Evolutionary conservation across 2,113 vertebrate species (phyloP).

Genomic region (Silurus meridionalis): DNA sequence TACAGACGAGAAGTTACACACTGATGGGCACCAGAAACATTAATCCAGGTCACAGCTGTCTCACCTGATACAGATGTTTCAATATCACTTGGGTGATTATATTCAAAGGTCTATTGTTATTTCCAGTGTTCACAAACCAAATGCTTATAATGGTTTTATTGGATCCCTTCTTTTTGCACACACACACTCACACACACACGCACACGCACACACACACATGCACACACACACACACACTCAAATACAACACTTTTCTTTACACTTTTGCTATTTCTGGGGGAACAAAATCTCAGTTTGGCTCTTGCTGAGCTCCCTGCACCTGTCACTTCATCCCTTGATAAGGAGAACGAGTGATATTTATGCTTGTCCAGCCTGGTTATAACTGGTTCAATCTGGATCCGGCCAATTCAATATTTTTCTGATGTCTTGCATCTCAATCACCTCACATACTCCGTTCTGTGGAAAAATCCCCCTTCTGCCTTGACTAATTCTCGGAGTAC

Average conservation of each 20-base stretch:
- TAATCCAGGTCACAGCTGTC: not conserved
- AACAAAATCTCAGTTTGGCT: not conserved
- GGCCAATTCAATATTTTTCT: slow-evolving; percentile 7
- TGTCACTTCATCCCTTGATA: not conserved
- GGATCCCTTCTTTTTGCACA: not conserved
- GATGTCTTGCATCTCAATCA: slow-evolving; percentile 27
- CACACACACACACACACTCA: not conserved
- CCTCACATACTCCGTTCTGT: not conserved
- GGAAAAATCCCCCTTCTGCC: slow-evolving; percentile 1
- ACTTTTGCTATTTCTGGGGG: not conserved
- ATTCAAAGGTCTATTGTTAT: not conserved
- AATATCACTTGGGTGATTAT: not conserved
- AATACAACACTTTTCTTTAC: not conserved
- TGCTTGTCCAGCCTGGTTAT: slow-evolving; percentile 1
- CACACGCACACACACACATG: not conserved
- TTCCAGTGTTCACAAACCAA: not conserved
- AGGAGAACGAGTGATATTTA: not conserved
- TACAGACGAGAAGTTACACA: no score
- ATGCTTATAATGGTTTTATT: not conserved
- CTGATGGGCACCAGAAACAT: no score
- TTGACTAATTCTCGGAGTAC: not conserved
- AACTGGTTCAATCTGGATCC: slow-evolving; percentile 8
- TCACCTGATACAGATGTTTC: not conserved
- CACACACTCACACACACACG: not conserved
- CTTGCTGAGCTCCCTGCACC: not conserved